These are phyloP conservation scores for Eupelmus urozonus DNA, from an alignment of 2,888 invertebrate species.

Conservation along the genomic window DNA sequence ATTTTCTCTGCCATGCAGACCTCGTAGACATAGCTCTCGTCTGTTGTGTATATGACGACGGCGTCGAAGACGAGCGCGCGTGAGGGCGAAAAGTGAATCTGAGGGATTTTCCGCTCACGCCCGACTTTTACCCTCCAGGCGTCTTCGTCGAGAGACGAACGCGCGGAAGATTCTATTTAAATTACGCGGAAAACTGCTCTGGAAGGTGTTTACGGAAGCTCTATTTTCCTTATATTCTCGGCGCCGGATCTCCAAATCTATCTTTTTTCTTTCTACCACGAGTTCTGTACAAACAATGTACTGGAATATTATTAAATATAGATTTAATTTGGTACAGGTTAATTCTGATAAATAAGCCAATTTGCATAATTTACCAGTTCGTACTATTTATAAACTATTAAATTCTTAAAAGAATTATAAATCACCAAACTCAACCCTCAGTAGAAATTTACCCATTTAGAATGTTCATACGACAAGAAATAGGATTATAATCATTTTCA, in stretches of 20 bases:
- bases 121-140: conserved; percentile 40
- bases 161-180: conserved; percentile 47
- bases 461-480: too few relatives aligned
- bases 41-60: neutral
- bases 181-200: conserved; percentile 51
- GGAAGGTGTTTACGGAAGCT: conserved; percentile 31
- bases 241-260: neutral
- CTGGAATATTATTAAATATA: too few relatives aligned
- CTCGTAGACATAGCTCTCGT: conserved; percentile 27
- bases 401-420: too few relatives aligned
- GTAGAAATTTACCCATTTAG: too few relatives aligned
- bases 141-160: conserved; percentile 9
- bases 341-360: too few relatives aligned
- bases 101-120: conserved; percentile 53
- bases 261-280: too few relatives aligned
- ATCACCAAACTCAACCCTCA: too few relatives aligned
- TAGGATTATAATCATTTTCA: too few relatives aligned
- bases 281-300: too few relatives aligned
- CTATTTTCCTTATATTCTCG: neutral
- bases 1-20: conserved; percentile 9
- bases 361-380: too few relatives aligned
- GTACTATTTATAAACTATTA: too few relatives aligned
- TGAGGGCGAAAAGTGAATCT: conserved; percentile 53
- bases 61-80: conserved; percentile 4
- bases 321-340: too few relatives aligned